These are phyloP conservation scores for Macquaria australasica DNA, from an alignment of 2,113 vertebrate genomes.

Conservation along the genomic window DNA sequence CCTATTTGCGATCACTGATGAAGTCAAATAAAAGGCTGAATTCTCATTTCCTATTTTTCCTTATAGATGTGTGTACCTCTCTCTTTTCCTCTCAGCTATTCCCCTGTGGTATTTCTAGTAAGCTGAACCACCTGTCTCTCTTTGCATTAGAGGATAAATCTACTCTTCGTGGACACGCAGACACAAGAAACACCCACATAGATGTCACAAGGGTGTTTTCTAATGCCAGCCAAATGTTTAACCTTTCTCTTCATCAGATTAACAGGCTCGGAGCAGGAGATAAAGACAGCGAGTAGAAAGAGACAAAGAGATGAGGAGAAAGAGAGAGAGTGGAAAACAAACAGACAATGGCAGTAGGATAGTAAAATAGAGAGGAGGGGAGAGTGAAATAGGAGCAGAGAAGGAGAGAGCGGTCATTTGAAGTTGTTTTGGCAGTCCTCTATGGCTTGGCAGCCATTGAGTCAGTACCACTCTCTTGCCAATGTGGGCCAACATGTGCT, in stretches of 20 bases:
- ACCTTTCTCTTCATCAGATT: conserved; percentile 73
- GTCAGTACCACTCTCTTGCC: conserved; percentile 49
- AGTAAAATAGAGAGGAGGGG: conserved; percentile 18
- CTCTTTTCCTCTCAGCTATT: conserved; percentile 12
- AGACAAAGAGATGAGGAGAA: conserved; percentile 16
- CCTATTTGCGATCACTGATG: conserved; percentile 3
- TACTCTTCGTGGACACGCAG: conserved; percentile 30
- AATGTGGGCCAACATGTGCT: conserved; percentile 58
- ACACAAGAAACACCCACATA: conserved; percentile 40
- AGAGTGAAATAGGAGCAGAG: conserved; percentile 24
- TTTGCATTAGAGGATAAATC: conserved; percentile 46
- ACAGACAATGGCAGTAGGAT: conserved; percentile 16
- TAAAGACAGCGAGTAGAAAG: conserved; percentile 34
- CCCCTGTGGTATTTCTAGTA: conserved; percentile 48
- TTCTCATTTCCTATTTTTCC: conserved; percentile 17
- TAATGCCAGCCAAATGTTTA: conserved; percentile 66
- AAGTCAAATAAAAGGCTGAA: conserved; percentile 22
- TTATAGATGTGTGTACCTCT: neutral
- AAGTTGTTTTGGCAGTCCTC: conserved; percentile 78
- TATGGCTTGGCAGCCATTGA: conserved; percentile 70
- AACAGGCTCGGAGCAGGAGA: conserved; percentile 43
- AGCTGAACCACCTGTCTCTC: conserved; percentile 49
- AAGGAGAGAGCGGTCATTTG: conserved; percentile 71
- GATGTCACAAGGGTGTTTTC: conserved; percentile 55
- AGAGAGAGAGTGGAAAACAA: neutral